A percentile compares a stretch with the other conserved stretches of the same genome.
Evolutionary conservation across 2,113 vertebrate genomes (phyloP).

Genomic region (Halcyon malimbica): DNA sequence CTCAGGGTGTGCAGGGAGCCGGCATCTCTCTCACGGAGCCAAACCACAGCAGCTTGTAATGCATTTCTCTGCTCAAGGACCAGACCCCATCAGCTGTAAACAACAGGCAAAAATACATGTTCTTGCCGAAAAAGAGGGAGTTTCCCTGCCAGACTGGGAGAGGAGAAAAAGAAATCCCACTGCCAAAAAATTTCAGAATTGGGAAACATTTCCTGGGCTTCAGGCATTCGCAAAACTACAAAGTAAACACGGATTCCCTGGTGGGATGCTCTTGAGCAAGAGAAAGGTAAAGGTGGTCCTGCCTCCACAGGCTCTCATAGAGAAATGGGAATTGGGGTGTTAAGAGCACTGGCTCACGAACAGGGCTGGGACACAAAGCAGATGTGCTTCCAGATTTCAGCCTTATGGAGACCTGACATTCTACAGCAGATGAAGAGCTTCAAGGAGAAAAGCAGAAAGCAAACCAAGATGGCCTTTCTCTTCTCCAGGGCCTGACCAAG

Average conservation of each 20-base stretch:
- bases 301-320: not conserved
- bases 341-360: not conserved
- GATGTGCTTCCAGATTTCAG: not conserved
- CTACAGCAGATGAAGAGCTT: not conserved
- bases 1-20: not conserved
- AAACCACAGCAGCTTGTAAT: not conserved
- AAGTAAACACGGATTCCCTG: not conserved
- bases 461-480: not conserved
- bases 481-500: not conserved
- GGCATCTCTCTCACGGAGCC: not conserved
- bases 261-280: not conserved
- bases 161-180: slow-evolving; percentile 17
- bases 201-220: not conserved
- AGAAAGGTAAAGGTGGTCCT: not conserved
- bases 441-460: not conserved
- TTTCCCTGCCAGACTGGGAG: not conserved
- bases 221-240: not conserved
- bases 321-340: not conserved
- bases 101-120: not conserved
- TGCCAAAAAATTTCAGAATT: not conserved
- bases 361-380: not conserved
- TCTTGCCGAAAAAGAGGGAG: slow-evolving; percentile 6
- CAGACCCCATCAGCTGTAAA: slow-evolving; percentile 31
- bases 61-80: not conserved
- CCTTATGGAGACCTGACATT: not conserved